Percentiles rank a stretch among this genome's conserved stretches.
These are phyloP conservation scores for Presbytis comata DNA, from an alignment of 2,797 vertebrate genomes.

Conservation along the genomic window DNA sequence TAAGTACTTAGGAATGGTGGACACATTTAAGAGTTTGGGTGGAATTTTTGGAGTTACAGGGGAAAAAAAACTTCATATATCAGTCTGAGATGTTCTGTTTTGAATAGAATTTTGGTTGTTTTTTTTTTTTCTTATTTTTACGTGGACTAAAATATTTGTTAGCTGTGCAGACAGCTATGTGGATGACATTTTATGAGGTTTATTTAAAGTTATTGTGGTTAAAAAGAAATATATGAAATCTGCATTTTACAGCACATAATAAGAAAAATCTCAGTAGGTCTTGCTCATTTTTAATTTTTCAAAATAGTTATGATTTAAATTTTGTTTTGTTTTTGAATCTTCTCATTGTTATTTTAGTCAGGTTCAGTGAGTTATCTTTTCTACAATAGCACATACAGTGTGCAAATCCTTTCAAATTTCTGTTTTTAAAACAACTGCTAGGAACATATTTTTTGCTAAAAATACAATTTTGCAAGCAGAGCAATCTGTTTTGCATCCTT, in stretches of 20 bases:
- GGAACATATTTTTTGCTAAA: slow-evolving; percentile 54
- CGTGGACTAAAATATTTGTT: not conserved
- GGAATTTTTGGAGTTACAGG: not conserved
- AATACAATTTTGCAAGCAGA: slow-evolving; percentile 7
- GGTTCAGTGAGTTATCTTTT: not conserved
- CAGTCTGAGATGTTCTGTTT: not conserved
- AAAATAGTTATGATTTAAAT: not conserved
- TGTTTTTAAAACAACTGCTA: slow-evolving; percentile 45
- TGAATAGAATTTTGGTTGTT: not conserved
- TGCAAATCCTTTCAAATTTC: not conserved
- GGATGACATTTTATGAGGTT: not conserved
- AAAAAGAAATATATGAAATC: not conserved
- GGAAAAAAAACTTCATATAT: not conserved
- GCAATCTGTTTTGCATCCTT: slow-evolving; percentile 21
- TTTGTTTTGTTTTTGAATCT: not conserved
- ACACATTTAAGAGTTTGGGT: not conserved
- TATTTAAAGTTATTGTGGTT: not conserved
- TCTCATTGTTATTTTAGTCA: not conserved
- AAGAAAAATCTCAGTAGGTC: not conserved
- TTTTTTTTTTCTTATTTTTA: not conserved
- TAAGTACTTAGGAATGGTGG: not conserved
- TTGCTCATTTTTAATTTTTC: slow-evolving; percentile 36
- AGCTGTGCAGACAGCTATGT: not conserved
- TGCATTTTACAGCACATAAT: slow-evolving; percentile 6
- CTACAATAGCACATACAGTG: not conserved